Conservation (phyloP, 2,797 vertebrate genomes). For the Urophycis tenuis region DNA sequence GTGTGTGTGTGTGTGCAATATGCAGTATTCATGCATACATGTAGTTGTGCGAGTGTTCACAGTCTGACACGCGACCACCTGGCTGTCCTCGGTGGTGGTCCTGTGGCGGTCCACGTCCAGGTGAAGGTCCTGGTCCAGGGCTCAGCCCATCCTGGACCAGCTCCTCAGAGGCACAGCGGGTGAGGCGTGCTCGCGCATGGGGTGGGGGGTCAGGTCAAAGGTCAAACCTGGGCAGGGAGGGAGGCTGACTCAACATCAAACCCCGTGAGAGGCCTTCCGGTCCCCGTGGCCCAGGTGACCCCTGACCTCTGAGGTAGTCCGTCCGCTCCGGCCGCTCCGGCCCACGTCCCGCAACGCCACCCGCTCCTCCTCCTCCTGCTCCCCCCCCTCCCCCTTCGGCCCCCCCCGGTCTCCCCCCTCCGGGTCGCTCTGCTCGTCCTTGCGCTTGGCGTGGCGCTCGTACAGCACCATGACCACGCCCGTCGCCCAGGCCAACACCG, state of each 20-base stretch:
- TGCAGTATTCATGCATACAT: too few species aligned
- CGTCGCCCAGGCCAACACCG: constrained; percentile 77
- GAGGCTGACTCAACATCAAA: constrained; percentile 33
- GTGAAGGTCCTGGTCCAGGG: constrained; percentile 17
- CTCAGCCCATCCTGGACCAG: constrained; percentile 39
- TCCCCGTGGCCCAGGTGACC: constrained; percentile 57
- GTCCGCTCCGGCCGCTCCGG: constrained; percentile 31
- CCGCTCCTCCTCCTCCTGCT: too few species aligned
- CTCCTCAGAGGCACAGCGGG: constrained; percentile 56
- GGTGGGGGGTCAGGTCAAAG: background rate
- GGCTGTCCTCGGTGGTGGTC: background rate
- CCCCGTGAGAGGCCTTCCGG: constrained; percentile 54
- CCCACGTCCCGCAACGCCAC: too few species aligned
- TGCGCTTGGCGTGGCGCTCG: constrained; percentile 66
- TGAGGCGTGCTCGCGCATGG: background rate
- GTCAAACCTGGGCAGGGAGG: background rate
- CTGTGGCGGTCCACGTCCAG: constrained; percentile 1
- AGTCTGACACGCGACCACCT: too few species aligned
- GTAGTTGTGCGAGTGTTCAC: background rate
- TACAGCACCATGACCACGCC: constrained; percentile 79
- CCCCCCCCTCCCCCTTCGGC: background rate
- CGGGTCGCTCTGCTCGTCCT: constrained; percentile 35
- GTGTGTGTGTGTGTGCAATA: too few species aligned
- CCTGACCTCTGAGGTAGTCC: constrained; percentile 25
- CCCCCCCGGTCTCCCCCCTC: background rate